These are phyloP conservation scores for Myotis planiceps DNA, from an alignment of 2,797 vertebrate species.

Conservation along the genomic window DNA sequence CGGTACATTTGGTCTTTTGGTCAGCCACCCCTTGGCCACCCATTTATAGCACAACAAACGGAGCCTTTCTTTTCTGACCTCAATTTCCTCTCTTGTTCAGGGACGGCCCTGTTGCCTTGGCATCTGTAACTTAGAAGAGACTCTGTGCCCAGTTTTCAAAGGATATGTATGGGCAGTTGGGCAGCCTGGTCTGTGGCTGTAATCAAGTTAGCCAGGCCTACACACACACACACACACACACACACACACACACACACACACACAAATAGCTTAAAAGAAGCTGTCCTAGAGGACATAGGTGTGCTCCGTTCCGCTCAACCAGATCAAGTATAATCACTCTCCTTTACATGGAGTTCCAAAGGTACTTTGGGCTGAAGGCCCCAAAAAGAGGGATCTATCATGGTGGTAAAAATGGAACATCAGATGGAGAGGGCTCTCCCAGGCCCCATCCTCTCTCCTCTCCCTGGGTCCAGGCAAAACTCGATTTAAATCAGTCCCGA, in stretches of 20 bases:
- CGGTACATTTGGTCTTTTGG: neutral
- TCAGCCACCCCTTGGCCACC: neutral
- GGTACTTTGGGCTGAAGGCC: neutral
- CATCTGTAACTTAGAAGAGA: neutral
- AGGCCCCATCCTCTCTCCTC: neutral
- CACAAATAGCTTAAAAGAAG: constrained; percentile 40
- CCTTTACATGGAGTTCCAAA: constrained; percentile 8
- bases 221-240: too few relatives aligned
- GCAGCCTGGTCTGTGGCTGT: neutral
- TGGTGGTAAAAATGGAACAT: neutral
- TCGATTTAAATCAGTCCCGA: neutral
- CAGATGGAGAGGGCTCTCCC: neutral
- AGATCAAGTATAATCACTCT: neutral
- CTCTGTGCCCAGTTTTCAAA: constrained; percentile 25
- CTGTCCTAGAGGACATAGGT: neutral
- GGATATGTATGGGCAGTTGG: neutral
- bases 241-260: too few relatives aligned
- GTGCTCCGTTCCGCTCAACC: neutral
- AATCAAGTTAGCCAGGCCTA: neutral
- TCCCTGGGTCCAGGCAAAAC: neutral
- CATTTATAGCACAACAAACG: neutral
- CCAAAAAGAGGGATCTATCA: neutral
- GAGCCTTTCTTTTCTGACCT: neutral
- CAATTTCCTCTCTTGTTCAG: neutral
- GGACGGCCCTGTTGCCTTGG: neutral